Base-by-base conservation (phyloP, 2,797 vertebrate species). In the Emydoidea blandingii region DNA sequence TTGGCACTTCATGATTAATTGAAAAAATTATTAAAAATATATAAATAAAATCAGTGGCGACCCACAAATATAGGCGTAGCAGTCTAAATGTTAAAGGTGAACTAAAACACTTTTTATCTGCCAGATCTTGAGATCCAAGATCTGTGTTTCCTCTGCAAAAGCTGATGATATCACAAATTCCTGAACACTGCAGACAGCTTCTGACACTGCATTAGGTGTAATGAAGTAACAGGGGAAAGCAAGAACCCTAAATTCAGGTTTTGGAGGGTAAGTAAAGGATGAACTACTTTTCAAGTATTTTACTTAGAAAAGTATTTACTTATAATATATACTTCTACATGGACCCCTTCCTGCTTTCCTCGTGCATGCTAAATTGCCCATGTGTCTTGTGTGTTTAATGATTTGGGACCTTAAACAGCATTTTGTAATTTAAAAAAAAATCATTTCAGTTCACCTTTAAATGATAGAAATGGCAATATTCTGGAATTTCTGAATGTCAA, bases 381-480 rank as follows among this genome's bases (percentile, higher is more conserved):
- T 59, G 87, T 27, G 44, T 21, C 23, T 87, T 91, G 65, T 31
- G 59, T 41, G 68, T 72, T 72, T 72, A 23, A 1, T 79, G 89
- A 25, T 85, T 72, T 94, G 57, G 89, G 72, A 94, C 41, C 14
- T 87, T 10, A 91, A 85, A 2, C 6, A 29, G 59, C 72, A 76
- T 16, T 79, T 92, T 50, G 16, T 56, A 31, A 49, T 47, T 49
- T 84, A 3, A 72, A 92, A 95, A 87, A 72, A 92, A 95, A 87
- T 3, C 2, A 34, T 68, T 92, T 91, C 15, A 86, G 2, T 68
- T 91, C 21, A 29, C 25, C 3, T 83, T 86, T 81, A 65, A 52
- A 90, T 85, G 91, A 78, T 53, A 87, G 56, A 80, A 87, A 34
- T 53, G n/a, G 86, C 31, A 81, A 90, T 90, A 83, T 3, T 6